Evolutionary conservation across 2,888 invertebrate species (phyloP), one percentile per base, ranked within the genome.

Genomic region (Teleiodes luculella): DNA sequence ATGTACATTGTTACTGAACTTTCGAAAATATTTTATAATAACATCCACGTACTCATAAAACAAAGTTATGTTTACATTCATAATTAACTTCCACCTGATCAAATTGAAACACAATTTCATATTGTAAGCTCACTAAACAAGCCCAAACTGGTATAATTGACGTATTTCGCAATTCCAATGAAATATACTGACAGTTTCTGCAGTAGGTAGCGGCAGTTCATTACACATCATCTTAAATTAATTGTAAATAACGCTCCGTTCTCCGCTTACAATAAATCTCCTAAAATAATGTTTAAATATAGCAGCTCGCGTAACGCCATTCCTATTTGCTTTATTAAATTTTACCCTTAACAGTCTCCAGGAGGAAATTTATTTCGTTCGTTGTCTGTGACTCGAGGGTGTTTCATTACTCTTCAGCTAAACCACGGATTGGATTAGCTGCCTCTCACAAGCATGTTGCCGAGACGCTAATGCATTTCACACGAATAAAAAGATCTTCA

Each of bases 251-350:
- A 77, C 70, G 72, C 74, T 70, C 69, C 76, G 76, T 73, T 79
- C 67, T 56, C 68, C 67, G 72, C 74, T 69, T 73, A 77, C 41
- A 56, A 56, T 80, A 81, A 82, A 82, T 83, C 82, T 81, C 66
- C 68, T 73, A 70, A 79, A 81, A 80, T 80, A 56, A 80, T 79
- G 74, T 70, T 73, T 72, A 68, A 67, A 70, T 73, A 74, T 75
- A 74, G 64, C 68, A 67, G 73, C 75, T 68, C 65, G 52, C 54
- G 70, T 72, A 75, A 74, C 74, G 68, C 67, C 70, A 76, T 76
- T 73, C 74, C 68, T 80, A 78, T 81, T 83, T 81, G 79, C 80
- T 80, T 82, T 82, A 82, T 82, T 82, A 80, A 82, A 83, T 83
- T 83, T 83, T 69, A 75, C 73, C 67, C 74, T 64, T 70, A 70